These are phyloP conservation scores for Agriotes lineatus DNA, from an alignment of 2,888 invertebrate genomes.

Conservation along the genomic window DNA sequence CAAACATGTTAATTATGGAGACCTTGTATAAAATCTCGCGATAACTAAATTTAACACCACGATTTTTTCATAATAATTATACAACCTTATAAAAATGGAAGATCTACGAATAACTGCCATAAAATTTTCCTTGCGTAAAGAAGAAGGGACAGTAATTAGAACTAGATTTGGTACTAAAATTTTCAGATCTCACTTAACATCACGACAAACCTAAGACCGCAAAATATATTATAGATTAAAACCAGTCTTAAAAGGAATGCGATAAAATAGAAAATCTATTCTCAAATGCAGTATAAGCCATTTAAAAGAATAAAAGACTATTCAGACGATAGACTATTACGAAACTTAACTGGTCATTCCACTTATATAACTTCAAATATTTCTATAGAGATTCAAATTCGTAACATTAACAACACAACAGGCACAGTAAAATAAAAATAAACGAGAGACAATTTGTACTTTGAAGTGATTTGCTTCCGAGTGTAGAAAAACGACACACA, in stretches of 20 bases:
- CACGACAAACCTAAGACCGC: not conserved
- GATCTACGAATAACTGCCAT: too few species aligned
- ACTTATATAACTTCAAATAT: too few species aligned
- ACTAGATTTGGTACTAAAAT: not conserved
- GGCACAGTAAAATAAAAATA: constrained; percentile 4
- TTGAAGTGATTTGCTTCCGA: constrained; percentile 38
- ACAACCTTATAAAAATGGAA: not conserved
- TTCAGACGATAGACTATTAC: constrained; percentile 5
- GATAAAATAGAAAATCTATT: constrained; percentile 1
- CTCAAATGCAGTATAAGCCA: constrained; percentile 12
- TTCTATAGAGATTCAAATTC: not conserved
- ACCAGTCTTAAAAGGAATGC: constrained; percentile 20
- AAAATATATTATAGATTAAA: not conserved
- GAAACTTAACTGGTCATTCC: constrained; percentile 5
- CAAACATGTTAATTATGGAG: too few species aligned
- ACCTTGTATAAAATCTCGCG: too few species aligned
- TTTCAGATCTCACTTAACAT: constrained; percentile 3
- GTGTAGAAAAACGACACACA: constrained; percentile 22
- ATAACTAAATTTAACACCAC: too few species aligned
- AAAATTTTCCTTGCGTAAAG: too few species aligned
- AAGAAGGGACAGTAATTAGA: not conserved
- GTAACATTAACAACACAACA: constrained; percentile 5
- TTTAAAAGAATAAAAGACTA: not conserved
- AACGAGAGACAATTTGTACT: constrained; percentile 31
- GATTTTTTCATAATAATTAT: too few species aligned